These are phyloP conservation scores for Hartigia nigra DNA, from an alignment of 2,888 invertebrate species.

Conservation along the genomic window DNA sequence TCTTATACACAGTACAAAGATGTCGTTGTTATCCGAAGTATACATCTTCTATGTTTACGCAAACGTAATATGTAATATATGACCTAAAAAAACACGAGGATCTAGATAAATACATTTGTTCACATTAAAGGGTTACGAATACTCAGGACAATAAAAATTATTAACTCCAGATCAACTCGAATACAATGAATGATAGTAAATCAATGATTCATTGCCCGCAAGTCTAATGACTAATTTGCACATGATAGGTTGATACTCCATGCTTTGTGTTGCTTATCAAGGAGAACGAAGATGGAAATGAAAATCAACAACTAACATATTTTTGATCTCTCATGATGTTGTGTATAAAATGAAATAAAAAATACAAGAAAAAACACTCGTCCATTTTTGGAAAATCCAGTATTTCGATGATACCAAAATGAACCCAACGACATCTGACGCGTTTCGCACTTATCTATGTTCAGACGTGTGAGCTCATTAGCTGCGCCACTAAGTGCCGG, in stretches of 20 bases:
- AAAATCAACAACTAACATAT: neutral
- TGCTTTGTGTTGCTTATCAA: neutral
- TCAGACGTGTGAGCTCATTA: conserved; percentile 40
- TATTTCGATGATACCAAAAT: neutral
- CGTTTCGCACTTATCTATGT: neutral
- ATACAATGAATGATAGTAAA: conserved; percentile 55
- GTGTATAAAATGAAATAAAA: neutral
- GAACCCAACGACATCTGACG: neutral
- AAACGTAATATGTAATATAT: neutral
- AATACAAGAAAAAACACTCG: neutral
- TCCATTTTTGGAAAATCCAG: neutral
- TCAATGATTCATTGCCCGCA: conserved; percentile 49
- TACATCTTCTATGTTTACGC: neutral
- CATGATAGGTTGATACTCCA: conserved; percentile 28
- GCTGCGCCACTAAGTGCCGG: conserved; percentile 42
- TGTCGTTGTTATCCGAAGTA: neutral
- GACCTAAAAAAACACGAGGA: neutral
- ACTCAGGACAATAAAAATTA: neutral
- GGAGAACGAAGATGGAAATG: neutral
- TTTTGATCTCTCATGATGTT: neutral
- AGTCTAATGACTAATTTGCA: conserved; percentile 49
- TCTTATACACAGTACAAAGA: neutral
- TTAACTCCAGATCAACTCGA: conserved; percentile 29
- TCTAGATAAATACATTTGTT: neutral
- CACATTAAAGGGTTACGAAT: neutral